phyloP scores from a whole-genome alignment of 53 echinoderm and acorn worm species.

The Holothuria leucospilota region DNA sequence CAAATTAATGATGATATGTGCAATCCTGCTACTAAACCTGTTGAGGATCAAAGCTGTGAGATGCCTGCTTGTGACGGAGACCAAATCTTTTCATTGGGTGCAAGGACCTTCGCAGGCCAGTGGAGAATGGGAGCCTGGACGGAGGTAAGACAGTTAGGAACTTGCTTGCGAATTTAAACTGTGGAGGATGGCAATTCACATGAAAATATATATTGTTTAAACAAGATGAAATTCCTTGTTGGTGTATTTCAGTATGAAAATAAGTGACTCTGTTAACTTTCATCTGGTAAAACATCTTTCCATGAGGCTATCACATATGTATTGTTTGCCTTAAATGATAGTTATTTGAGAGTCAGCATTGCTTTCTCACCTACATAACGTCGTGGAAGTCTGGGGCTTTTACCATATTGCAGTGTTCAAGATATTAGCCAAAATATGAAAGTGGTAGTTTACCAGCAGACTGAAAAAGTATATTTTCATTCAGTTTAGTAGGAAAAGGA shows the following conservation, averaged over 20 bases:
- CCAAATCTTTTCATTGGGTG: background rate
- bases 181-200: background rate
- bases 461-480: too few species aligned
- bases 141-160: constrained; percentile 46
- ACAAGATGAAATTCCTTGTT: background rate
- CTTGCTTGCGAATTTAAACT: background rate
- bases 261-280: too few species aligned
- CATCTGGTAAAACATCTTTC: too few species aligned
- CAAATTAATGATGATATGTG: constrained; percentile 56
- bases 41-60: constrained; percentile 66
- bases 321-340: too few species aligned
- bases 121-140: constrained; percentile 88
- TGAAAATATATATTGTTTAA: background rate
- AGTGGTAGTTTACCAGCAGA: too few species aligned
- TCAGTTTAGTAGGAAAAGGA: too few species aligned
- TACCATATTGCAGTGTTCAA: too few species aligned
- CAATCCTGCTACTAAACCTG: constrained; percentile 60
- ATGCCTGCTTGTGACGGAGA: constrained; percentile 56
- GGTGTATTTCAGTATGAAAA: background rate
- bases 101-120: constrained; percentile 47
- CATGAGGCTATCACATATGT: too few species aligned
- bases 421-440: too few species aligned
- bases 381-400: too few species aligned
- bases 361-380: too few species aligned
- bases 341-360: too few species aligned